Evolutionary conservation across 1,140 invertebrate species (phyloP), one percentile per base, ranked within the genome.

Genomic region (Tetraneura akinire): DNA sequence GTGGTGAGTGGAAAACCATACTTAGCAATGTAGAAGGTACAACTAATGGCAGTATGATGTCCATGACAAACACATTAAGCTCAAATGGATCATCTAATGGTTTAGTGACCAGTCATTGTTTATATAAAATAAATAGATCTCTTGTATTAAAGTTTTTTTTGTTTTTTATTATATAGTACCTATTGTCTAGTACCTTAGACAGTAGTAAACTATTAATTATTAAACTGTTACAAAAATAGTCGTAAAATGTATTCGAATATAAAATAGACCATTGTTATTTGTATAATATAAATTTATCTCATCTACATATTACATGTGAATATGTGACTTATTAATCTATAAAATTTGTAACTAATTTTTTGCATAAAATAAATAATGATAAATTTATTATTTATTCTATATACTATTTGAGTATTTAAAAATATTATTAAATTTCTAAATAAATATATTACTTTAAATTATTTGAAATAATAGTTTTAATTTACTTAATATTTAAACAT

Each of bases 1-100:
- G 92, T 93, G 83, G 91, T 92, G 14, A 93, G 92, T 37, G 92
- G 92, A 2, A 93, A 92, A 84, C 92, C 93, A 0, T 93, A 94
- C 85, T 29, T 82, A 23, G n/a, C 45, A 21, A 32, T 42, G 32
- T 37, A 8, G 8, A 8, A 4, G 82, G 18, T 85, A 82, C 4
- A 89, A 89, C 91, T 0, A 81, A 73, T n/a, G 80, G 80, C 83
- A 93, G 91, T 82, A 91, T 93, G 83, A 90, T 89, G 6, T 92
- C 91, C 8, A 90, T 90, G 1, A 89, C 91, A 9, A 93, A 92
- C 45, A 91, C 88, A 81, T 88, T 90, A 47, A 92, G 88, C 87
- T 13, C 89, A 88, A 87, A 89, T 82, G 89, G 89, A 0, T 89
- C 89, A 13, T 88, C 89, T 0, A 83, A 1, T 4, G 13, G 26